Base-by-base conservation (phyloP, 2,113 vertebrate species). In the Saguinus midas region DNA sequence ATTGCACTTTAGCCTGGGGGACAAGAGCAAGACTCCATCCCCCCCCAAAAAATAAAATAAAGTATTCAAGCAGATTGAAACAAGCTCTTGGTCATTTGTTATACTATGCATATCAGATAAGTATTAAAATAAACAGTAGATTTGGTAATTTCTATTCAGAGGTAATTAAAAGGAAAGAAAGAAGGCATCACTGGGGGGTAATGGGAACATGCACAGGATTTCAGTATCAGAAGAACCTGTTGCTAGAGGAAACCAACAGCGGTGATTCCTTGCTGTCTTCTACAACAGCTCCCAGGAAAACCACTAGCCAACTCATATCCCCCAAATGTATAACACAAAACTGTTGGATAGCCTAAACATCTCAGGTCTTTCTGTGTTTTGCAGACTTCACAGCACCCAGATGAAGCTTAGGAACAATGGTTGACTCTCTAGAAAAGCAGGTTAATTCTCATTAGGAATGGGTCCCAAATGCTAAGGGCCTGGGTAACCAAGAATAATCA, bases 281-380 rank as follows among this genome's bases (percentile, higher is more conserved):
- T 78, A 40, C 35, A 94, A 48, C 35, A 90, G 55, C 66, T 78
- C 57, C 52, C 64, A 94, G 76, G 91, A 91, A 95, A 95, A 90
- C 17, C 76, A 92, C 70, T 80, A 14, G 37, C 64, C 48, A 40
- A 61, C 8, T 75, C 76, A 55, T 32, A 87, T 72, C 11, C 2
- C 45, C 21, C 40, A 79, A 29, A 8, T 13, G 29, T 73, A 83
- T 17, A 11, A 45, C n/a, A 45, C 43, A 50, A 68, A 75, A 91
- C 25, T 48, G 45, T n/a, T 1, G 1, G 35, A 52, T 5, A 82
- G 23, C 76, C 61, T 40, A 78, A 68, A 82, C 12, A 83, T 80
- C 52, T 79, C n/a, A 25, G 40, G 70, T 32, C 40, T 37, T 82
- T 55, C n/a, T 20, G 35, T 35, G 45, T 92, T 83, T 70, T 68